phyloP scores from a whole-genome alignment of 2,113 vertebrate genomes.

The Telmatochromis brachygnathus region DNA sequence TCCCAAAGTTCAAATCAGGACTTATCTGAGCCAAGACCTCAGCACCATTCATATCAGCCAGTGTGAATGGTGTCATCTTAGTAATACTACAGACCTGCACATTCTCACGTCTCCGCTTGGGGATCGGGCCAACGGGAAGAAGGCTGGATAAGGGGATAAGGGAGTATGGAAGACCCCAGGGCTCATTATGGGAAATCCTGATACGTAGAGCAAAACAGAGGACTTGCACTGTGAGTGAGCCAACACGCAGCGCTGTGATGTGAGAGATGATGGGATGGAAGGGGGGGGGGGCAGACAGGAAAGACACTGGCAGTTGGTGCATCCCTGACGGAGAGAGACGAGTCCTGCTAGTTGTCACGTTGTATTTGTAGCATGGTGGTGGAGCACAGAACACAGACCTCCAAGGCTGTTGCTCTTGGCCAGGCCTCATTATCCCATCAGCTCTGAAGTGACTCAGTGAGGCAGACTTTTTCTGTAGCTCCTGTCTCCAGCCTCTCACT shows the following conservation, averaged over 20 bases:
- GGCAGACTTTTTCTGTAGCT: neutral
- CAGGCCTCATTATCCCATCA: conserved; percentile 51
- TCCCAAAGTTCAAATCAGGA: neutral
- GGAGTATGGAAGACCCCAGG: neutral
- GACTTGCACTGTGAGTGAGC: neutral
- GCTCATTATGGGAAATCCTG: conserved; percentile 7
- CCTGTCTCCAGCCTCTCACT: neutral
- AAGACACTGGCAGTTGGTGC: conserved; percentile 3
- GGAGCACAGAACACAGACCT: conserved; percentile 9
- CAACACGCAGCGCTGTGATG: conserved; percentile 3
- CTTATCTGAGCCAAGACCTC: neutral
- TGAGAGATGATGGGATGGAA: conserved; percentile 5
- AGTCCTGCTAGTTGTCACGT: conserved; percentile 46
- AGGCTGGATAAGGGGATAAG: neutral
- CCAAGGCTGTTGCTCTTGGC: conserved; percentile 23
- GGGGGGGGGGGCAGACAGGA: neutral
- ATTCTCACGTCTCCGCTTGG: conserved; percentile 32
- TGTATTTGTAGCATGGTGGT: conserved; percentile 28
- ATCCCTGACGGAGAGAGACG: conserved; percentile 30
- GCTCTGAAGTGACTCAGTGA: conserved; percentile 47
- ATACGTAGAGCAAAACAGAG: neutral
- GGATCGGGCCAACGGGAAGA: neutral
- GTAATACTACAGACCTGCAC: conserved; percentile 13
- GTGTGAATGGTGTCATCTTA: neutral
- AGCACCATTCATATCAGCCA: conserved; percentile 6